Percentiles rank a stretch among this genome's conserved stretches.
These are phyloP conservation scores for Battus philenor DNA, from an alignment of 1,140 invertebrate genomes.

Conservation along the genomic window DNA sequence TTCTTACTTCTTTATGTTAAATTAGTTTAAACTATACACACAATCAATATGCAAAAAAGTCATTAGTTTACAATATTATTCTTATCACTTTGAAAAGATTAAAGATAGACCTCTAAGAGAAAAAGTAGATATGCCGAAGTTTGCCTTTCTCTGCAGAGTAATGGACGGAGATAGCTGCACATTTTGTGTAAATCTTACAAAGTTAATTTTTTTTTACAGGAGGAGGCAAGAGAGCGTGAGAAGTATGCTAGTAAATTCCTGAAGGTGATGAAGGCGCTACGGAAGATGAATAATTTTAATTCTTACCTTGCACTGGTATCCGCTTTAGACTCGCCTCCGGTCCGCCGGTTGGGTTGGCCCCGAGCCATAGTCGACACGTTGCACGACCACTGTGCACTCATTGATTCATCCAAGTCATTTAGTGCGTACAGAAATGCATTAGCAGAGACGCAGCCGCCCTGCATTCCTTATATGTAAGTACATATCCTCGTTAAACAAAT, in stretches of 20 bases:
- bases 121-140: no score
- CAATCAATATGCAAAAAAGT: no score
- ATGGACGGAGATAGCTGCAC: no score
- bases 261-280: slow-evolving; percentile 98
- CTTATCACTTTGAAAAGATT: no score
- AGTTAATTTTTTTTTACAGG: slow-evolving; percentile 30
- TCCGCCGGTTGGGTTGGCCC: slow-evolving; percentile 96
- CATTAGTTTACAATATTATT: no score
- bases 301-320: slow-evolving; percentile 97
- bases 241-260: slow-evolving; percentile 97
- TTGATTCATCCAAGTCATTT: slow-evolving; percentile 97
- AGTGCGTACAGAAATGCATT: slow-evolving; percentile 95
- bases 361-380: slow-evolving; percentile 94
- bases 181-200: no score
- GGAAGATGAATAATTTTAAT: slow-evolving; percentile 99
- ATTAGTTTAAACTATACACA: no score
- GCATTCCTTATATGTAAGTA: slow-evolving; percentile 98
- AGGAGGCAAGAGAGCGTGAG: slow-evolving; percentile 95
- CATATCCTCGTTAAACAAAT: no score
- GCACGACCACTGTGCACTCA: slow-evolving; percentile 95
- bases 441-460: slow-evolving; percentile 95
- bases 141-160: no score
- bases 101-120: no score
- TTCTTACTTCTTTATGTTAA: no score
- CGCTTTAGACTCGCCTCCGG: slow-evolving; percentile 96